These are phyloP conservation scores for Stigmatopora argus DNA, from an alignment of 2,113 vertebrate species.

Conservation along the genomic window DNA sequence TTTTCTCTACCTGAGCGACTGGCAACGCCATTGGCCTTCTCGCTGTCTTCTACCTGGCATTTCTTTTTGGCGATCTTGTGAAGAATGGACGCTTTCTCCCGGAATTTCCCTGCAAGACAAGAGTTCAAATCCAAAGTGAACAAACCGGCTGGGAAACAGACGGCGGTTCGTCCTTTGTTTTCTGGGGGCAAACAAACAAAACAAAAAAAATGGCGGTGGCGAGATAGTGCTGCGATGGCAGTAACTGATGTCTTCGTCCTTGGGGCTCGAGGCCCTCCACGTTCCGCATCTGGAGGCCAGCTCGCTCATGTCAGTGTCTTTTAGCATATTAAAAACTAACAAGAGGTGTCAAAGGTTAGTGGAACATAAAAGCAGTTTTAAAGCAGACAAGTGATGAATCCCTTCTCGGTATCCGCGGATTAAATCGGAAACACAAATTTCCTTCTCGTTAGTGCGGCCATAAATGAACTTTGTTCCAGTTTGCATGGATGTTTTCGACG, in stretches of 20 bases:
- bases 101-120: slow-evolving; percentile 84
- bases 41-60: slow-evolving; percentile 90
- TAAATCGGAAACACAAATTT: not conserved
- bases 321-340: slow-evolving; percentile 23
- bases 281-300: slow-evolving; percentile 34
- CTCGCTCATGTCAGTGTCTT: slow-evolving; percentile 14
- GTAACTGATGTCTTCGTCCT: slow-evolving; percentile 49
- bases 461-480: no score
- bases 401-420: not conserved
- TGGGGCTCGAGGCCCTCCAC: slow-evolving; percentile 24
- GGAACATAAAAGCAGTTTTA: not conserved
- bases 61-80: slow-evolving; percentile 99
- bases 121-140: not conserved
- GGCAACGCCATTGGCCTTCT: slow-evolving; percentile 84
- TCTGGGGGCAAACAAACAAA: not conserved
- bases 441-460: no score
- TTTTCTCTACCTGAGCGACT: slow-evolving; percentile 78
- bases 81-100: slow-evolving; percentile 94
- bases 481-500: no score
- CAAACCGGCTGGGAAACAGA: not conserved
- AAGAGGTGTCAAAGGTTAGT: slow-evolving; percentile 22
- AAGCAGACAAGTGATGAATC: not conserved
- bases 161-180: not conserved
- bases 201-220: not conserved
- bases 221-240: no score